phyloP scores from a whole-genome alignment of 2,797 vertebrate genomes.

The Schizopygopsis pylzovi region DNA sequence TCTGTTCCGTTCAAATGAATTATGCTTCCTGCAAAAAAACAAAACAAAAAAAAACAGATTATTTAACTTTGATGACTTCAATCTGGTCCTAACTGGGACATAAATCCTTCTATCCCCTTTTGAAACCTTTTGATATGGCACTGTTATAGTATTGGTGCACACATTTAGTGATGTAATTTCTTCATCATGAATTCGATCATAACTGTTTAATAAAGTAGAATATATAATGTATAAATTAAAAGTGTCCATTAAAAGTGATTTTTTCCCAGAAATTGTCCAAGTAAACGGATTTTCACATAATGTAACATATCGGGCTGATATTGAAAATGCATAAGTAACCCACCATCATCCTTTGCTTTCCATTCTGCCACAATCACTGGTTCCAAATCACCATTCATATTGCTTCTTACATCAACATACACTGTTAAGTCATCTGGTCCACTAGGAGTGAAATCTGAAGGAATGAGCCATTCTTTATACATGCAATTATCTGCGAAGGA shows the following conservation, averaged over 20 bases:
- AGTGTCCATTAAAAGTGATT: background rate
- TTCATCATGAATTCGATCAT: background rate
- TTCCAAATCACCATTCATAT: conserved; percentile 65
- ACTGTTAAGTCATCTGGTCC: conserved; percentile 64
- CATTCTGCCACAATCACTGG: conserved; percentile 72
- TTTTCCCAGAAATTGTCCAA: background rate
- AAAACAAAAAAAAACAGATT: background rate
- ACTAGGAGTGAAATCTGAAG: conserved; percentile 65
- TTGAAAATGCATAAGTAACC: conserved; percentile 22
- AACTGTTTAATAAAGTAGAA: background rate
- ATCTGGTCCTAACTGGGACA: no score
- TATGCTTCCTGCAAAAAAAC: conserved; percentile 71
- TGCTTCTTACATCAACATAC: conserved; percentile 45
- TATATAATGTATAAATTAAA: background rate
- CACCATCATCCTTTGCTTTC: conserved; percentile 76
- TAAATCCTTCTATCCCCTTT: background rate
- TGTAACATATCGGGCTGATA: background rate
- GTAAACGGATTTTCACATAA: background rate
- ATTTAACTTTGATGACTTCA: background rate
- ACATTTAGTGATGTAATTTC: background rate
- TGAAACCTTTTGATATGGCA: background rate
- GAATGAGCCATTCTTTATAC: conserved; percentile 58
- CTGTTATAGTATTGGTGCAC: background rate
- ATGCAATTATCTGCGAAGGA: conserved; percentile 71
- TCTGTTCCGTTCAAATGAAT: conserved; percentile 67